Evolutionary conservation across 1,140 invertebrate species (phyloP), one percentile per base, ranked within the genome.

Genomic region (Brachionus asplanchnoidis): DNA sequence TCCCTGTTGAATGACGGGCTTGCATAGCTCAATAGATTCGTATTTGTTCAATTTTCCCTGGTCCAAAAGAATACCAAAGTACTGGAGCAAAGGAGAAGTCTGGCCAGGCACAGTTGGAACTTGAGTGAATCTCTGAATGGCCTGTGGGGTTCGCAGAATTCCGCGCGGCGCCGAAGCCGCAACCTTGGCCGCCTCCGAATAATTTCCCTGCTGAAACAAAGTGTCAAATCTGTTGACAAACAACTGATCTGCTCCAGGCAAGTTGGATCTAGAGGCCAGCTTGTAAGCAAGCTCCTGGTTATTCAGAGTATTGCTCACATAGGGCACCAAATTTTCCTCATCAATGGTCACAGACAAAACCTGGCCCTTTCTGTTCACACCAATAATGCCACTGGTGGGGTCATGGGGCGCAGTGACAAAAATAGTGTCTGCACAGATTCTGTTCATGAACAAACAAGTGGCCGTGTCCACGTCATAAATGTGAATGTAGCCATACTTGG

Each of bases 401-500:
- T 98, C 96, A 89, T 99, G 96, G 1, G 96, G 95, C 0, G 97
- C 97, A 1, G 98, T 99, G 6, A 99, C 97, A 90, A 99, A 99
- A 87, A 99, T 99, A 9, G 97, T 99, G 88, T 99, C 98, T 4
- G 95, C 95, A 82, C 96, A 99, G 87, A 99, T 99, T 75, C 98
- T 93, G 91, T 99, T 99, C 95, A 99, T 99, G 91, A 98, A 99
- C 87, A 99, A 98, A 89, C 97, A 99, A 9, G 95, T 97, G 17
- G 95, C 97, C 53, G 95, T 97, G 91, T 99, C 98, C 87, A 99
- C 95, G 89, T 99, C 98, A 89, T 99, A 99, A 90, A 99, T 92
- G 91, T 99, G 97, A 86, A 99, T 96, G 91, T 99, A 99, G 7
- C 98, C 98, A 91, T 98, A 99, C 90, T 99, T 99, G 53, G 98